Conservation (phyloP, 2,113 vertebrate genomes). For the Phylloscopus trochiloides region DNA sequence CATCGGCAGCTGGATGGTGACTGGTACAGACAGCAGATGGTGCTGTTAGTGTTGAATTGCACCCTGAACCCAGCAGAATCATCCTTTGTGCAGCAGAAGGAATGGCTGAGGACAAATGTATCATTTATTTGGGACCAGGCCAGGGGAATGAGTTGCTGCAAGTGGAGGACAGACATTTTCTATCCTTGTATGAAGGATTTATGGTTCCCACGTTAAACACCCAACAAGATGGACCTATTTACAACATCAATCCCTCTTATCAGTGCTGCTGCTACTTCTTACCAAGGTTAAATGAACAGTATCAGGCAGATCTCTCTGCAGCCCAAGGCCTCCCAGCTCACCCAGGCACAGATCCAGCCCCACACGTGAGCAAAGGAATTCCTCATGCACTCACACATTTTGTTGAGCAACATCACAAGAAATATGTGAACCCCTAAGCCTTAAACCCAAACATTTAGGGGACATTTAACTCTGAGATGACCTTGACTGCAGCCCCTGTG, state of each 20-base stretch:
- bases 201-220: neutral
- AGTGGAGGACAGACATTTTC: neutral
- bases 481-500: neutral
- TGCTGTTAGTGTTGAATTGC: neutral
- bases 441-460: neutral
- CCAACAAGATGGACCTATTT: neutral
- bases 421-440: neutral
- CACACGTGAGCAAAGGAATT: neutral
- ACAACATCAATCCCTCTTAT: neutral
- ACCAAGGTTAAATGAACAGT: neutral
- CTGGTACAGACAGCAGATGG: slow-evolving; percentile 9
- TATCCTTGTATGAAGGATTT: neutral
- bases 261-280: neutral
- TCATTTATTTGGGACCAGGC: neutral
- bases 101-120: neutral
- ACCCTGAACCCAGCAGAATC: neutral
- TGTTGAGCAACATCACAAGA: neutral
- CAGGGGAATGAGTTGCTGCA: neutral
- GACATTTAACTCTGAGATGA: neutral
- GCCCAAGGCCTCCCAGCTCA: neutral
- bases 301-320: neutral
- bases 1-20: neutral
- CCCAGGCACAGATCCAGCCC: neutral
- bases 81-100: neutral
- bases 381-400: neutral